A percentile compares a stretch with the other conserved stretches of the same genome.
Evolutionary conservation across 2,888 invertebrate species (phyloP).

Genomic region (Baccha elongata): DNA sequence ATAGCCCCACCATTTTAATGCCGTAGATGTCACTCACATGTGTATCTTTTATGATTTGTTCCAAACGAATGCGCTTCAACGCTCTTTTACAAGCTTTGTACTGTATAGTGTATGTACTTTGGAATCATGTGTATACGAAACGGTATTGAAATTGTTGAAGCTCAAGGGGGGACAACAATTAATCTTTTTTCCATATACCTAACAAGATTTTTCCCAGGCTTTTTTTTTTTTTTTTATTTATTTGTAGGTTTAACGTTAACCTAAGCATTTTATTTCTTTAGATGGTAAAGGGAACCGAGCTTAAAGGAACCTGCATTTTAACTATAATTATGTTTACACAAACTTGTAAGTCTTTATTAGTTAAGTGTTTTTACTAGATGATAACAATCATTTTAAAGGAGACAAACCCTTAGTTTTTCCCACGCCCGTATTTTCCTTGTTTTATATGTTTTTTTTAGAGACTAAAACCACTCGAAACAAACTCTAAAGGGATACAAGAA

Average conservation of each 20-base stretch:
- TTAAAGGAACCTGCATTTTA: conserved; percentile 22
- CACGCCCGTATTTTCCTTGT: conserved; percentile 1
- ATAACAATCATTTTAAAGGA: not conserved
- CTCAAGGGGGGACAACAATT: not conserved
- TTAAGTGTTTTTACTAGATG: conserved; percentile 4
- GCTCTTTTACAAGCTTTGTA: not conserved
- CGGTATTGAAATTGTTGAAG: conserved; percentile 21
- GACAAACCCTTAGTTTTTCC: not conserved
- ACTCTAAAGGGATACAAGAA: not conserved
- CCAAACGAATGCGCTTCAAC: not conserved
- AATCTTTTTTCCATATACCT: not conserved
- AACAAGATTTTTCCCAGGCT: not conserved
- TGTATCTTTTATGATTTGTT: not conserved
- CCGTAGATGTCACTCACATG: not conserved
- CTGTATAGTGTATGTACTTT: not conserved
- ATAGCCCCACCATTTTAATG: conserved; percentile 1
- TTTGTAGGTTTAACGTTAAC: conserved; percentile 22
- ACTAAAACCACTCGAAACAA: not conserved
- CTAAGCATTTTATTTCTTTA: conserved; percentile 31
- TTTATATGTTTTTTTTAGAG: conserved; percentile 42
- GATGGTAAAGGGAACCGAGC: conserved; percentile 53
- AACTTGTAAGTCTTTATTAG: conserved; percentile 41
- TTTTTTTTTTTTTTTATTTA: conserved; percentile 8
- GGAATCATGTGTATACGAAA: not conserved
- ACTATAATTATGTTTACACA: not conserved